Base-by-base conservation (phyloP, 2,888 invertebrate genomes). In the Labia minor region DNA sequence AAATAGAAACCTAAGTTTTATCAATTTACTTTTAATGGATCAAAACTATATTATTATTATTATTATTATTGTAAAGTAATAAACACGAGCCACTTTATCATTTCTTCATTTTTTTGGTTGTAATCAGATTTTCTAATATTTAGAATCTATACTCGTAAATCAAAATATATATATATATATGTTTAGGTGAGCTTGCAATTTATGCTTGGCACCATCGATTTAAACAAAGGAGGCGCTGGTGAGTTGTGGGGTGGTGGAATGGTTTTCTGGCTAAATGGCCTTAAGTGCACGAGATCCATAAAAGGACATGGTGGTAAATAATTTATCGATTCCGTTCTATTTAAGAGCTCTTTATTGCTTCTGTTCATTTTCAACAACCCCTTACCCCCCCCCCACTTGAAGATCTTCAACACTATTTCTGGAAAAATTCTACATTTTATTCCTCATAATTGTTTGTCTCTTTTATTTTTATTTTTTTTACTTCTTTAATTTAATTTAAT, bases 251-350 rank as follows among this genome's bases (percentile, higher is more conserved):
- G 14, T 3, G 49, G 49, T 49, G 49, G 14, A 49, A 49, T 49
- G 49, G 49, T 49, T 49, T 14, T 16, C n/a, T 49, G 6, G 49
- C 49, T 49, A 49, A 49, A 49, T 49, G 49, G 49, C 49, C 49
- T 49, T 49, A 49, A 49, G 49, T 49, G 49, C 49, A 49, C 49
- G 49, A 49, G 49, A 49, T 49, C 49, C 49, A 49, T 49, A 49
- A 49, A 49, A 49, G 49, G 49, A 49, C 49, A 49, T 49, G 49
- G 2, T 49, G 49, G 49, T 49, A 49, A 49, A 49, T 49, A 49
- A 49, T 49, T 49, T 49, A 49, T 49, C 49, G 49, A 49, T 49
- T 49, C 49, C 49, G 49, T 49, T 49, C 49, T 49, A 49, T 49
- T 49, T 49, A 49, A 49, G 49, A 49, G 49, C 49, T 49, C 49